Percentiles rank a stretch among this genome's conserved stretches.
Evolutionary conservation across 2,888 invertebrate species (phyloP).

Genomic region (Pachycephus smyrnensis): DNA sequence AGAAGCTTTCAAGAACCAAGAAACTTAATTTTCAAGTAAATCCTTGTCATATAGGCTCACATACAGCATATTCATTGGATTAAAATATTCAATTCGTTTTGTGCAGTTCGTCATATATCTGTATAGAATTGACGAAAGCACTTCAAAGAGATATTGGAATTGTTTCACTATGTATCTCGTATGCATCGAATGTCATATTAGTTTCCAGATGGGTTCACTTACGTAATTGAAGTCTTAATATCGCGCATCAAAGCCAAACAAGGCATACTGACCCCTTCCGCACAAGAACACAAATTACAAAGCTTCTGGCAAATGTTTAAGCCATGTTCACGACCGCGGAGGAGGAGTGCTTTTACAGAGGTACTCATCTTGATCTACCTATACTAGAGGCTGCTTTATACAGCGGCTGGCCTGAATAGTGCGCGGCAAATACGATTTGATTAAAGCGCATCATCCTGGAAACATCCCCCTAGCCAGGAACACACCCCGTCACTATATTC

Average conservation of each 20-base stretch:
- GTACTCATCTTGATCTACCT: background rate
- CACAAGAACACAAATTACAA: slow-evolving; percentile 17
- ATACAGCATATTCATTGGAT: background rate
- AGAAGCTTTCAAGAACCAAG: background rate
- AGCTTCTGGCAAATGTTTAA: slow-evolving; percentile 2
- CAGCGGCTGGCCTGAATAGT: slow-evolving; percentile 4
- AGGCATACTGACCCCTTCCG: slow-evolving; percentile 15
- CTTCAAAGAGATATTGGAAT: background rate
- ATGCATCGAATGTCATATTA: slow-evolving; percentile 39
- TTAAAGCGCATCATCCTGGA: slow-evolving; percentile 6
- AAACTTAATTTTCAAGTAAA: background rate
- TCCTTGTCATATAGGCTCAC: background rate
- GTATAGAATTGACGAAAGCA: background rate
- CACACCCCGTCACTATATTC: background rate
- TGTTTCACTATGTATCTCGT: background rate
- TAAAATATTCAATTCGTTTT: background rate
- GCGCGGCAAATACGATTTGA: slow-evolving; percentile 26
- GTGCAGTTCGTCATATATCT: background rate
- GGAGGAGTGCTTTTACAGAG: background rate
- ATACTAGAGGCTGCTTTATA: background rate
- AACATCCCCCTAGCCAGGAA: background rate
- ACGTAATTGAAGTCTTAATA: slow-evolving; percentile 47
- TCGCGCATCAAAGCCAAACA: slow-evolving; percentile 38
- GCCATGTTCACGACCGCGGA: background rate
- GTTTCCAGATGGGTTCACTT: slow-evolving; percentile 37